phyloP scores from a whole-genome alignment of 2,888 invertebrate species.

The Podotricha telesiphe region DNA sequence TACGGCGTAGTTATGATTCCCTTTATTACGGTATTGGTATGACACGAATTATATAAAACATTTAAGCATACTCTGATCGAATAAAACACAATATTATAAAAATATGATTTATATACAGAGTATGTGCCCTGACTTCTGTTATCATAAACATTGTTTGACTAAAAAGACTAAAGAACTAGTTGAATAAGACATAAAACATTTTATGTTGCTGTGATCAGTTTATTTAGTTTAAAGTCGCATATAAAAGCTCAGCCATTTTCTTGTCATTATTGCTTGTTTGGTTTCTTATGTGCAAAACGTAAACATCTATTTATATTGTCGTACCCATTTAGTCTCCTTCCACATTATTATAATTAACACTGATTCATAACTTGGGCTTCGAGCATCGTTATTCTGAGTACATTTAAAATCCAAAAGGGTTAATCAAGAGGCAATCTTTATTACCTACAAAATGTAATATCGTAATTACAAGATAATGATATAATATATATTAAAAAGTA shows the following conservation, averaged over 20 bases:
- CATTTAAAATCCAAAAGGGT: neutral
- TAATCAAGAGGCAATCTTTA: neutral
- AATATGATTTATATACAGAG: neutral
- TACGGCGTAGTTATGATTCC: slow-evolving; percentile 57
- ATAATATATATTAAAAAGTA: neutral
- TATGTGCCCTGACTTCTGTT: neutral
- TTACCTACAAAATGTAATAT: neutral
- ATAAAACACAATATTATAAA: slow-evolving; percentile 18
- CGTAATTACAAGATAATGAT: neutral
- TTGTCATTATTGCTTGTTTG: slow-evolving; percentile 33
- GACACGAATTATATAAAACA: slow-evolving; percentile 48
- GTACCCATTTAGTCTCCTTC: slow-evolving; percentile 10
- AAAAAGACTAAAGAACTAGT: slow-evolving; percentile 28
- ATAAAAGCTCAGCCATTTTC: slow-evolving; percentile 36
- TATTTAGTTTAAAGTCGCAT: slow-evolving; percentile 38
- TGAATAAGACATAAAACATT: slow-evolving; percentile 38
- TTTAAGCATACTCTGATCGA: slow-evolving; percentile 42
- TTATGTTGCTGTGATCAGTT: slow-evolving; percentile 39
- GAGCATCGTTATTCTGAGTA: neutral
- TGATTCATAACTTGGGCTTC: slow-evolving; percentile 3
- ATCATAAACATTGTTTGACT: slow-evolving; percentile 19
- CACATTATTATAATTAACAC: slow-evolving; percentile 8
- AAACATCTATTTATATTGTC: slow-evolving; percentile 31
- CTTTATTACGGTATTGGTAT: slow-evolving; percentile 49
- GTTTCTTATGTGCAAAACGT: slow-evolving; percentile 27